phyloP scores from a whole-genome alignment of 2,113 vertebrate genomes.

The Salvator merianae region DNA sequence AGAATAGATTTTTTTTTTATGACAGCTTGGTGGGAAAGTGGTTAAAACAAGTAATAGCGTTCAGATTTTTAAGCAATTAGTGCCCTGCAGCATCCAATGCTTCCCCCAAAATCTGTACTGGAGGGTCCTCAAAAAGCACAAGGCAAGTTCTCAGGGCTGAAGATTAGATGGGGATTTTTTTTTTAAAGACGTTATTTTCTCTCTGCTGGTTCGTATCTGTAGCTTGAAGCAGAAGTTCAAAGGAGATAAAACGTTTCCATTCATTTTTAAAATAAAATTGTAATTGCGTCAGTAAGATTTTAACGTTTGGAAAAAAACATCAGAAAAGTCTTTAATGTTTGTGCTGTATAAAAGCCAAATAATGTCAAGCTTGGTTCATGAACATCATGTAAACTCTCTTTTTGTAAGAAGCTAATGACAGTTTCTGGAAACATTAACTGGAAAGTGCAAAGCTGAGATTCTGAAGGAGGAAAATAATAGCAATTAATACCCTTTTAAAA shows the following conservation, averaged over 20 bases:
- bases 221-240: no score
- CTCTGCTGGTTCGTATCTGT: constrained; percentile 15
- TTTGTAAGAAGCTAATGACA: constrained; percentile 52
- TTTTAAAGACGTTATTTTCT: constrained; percentile 37
- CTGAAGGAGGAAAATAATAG: constrained; percentile 56
- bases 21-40: no score
- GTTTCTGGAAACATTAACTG: constrained; percentile 60
- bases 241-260: no score
- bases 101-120: no score
- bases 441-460: constrained; percentile 53
- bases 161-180: background rate
- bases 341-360: constrained; percentile 45
- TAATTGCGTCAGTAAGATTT: constrained; percentile 64
- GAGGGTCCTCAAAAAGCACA: no score
- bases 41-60: no score
- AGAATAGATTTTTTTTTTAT: no score
- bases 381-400: constrained; percentile 26
- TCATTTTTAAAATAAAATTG: constrained; percentile 28
- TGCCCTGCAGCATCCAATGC: no score
- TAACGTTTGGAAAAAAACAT: constrained; percentile 54
- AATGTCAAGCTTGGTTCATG: constrained; percentile 52
- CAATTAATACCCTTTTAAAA: constrained; percentile 41
- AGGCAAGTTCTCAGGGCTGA: no score
- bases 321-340: constrained; percentile 60
- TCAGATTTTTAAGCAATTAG: no score